Evolutionary conservation across 1,140 invertebrate genomes (phyloP), one percentile per base, ranked within the genome.

Genomic region (Matsumurasca onukii): DNA sequence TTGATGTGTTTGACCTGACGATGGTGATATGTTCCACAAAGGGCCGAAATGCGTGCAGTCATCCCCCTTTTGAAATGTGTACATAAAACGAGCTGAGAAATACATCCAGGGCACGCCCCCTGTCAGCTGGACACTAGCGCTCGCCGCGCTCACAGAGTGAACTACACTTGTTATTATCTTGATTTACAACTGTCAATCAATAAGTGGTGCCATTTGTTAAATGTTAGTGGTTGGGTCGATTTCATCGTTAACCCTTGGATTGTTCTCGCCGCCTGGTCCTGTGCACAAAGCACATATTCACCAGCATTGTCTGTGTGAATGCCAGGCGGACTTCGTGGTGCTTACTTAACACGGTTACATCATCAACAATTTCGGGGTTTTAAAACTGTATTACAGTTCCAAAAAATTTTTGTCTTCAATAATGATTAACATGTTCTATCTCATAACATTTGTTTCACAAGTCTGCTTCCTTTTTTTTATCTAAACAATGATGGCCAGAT

Each of bases 21-120:
- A 39, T 17, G 17, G 34, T 39, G 34, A 39, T 39, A 5, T 5
- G 55, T 25, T 5, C 2, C 15, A 59, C 55, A 59, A 59, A 27
- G 55, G 55, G 55, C 13, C n/a, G 25, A 59, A 59, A 59, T 59
- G 25, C 25, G 55, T 25, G 25, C 55, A 59, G 55, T 59, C 55
- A 59, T 59, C 24, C 30, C 22, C 55, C 25, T 59, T 59, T 27
- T 59, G 55, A 59, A 59, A 29, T 59, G 55, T 59, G 55, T 59
- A 59, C 55, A 59, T 59, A 59, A 59, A 59, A 59, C 55, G 55
- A 24, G 25, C 25, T 27, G 24, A 5, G 22, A 20, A 5, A 3
- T 20, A 29, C 25, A 29, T n/a, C 22, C 24, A 27, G 55, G 55
- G 13, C 15, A 59, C 55, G 55, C 55, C 55, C 55, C 25, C 55